Conservation (phyloP, 2,888 invertebrate genomes). For the Drosophila ustulata region DNA sequence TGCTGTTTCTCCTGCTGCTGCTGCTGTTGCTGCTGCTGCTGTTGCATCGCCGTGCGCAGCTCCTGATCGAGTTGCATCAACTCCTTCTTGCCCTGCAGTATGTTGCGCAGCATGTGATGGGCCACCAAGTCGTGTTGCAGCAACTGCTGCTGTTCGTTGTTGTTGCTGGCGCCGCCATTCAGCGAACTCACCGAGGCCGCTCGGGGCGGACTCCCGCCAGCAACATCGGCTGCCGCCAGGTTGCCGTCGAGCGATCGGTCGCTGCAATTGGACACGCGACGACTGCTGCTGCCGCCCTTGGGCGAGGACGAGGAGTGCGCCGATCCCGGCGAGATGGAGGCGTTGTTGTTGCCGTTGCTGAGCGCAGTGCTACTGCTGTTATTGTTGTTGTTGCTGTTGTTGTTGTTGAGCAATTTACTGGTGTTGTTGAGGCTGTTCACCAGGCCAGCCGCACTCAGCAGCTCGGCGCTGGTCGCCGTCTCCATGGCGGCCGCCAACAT, state of each 20-base stretch:
- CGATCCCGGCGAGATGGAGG: conserved; percentile 64
- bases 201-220: conserved; percentile 82
- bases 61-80: conserved; percentile 91
- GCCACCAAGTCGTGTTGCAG: conserved; percentile 87
- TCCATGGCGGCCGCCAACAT: conserved; percentile 85
- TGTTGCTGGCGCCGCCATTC: conserved; percentile 51
- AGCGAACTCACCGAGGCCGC: conserved; percentile 63
- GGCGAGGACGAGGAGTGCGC: conserved; percentile 49
- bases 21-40: conserved; percentile 82
- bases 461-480: conserved; percentile 84
- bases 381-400: conserved; percentile 69
- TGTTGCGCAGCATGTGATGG: conserved; percentile 95
- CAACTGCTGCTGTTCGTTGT: conserved; percentile 67
- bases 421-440: conserved; percentile 73
- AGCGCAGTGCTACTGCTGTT: conserved; percentile 66
- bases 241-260: conserved; percentile 85
- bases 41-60: conserved; percentile 86
- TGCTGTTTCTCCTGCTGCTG: conserved; percentile 83
- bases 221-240: conserved; percentile 58
- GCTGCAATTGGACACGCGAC: conserved; percentile 80
- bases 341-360: conserved; percentile 52
- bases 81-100: conserved; percentile 95
- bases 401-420: conserved; percentile 79
- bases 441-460: conserved; percentile 84
- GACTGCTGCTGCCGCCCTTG: conserved; percentile 63